Evolutionary conservation across 2,888 invertebrate genomes (phyloP).

Genomic region (Nasonovia ribisnigri): DNA sequence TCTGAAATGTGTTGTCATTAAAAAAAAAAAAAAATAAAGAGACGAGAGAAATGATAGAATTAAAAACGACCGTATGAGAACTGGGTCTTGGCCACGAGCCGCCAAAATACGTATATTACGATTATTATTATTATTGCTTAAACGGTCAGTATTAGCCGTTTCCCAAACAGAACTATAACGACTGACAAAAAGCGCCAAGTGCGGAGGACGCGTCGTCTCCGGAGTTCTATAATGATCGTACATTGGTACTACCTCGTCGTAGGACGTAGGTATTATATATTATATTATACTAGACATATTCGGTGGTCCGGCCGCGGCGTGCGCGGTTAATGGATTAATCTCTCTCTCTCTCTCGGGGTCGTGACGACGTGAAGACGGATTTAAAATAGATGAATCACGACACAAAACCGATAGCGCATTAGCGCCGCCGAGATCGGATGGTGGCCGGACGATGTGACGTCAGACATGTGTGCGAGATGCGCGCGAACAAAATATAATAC

Average conservation of each 20-base stretch:
- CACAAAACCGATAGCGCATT: slow-evolving; percentile 48
- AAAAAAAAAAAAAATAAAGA: slow-evolving; percentile 39
- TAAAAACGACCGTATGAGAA: slow-evolving; percentile 54
- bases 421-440: slow-evolving; percentile 10
- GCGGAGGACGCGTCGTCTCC: background rate
- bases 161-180: slow-evolving; percentile 39
- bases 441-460: background rate
- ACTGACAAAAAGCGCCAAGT: background rate
- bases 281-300: background rate
- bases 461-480: background rate
- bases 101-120: slow-evolving; percentile 45
- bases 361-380: slow-evolving; percentile 35
- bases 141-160: slow-evolving; percentile 45
- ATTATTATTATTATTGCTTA: slow-evolving; percentile 49
- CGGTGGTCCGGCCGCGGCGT: background rate
- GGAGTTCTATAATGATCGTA: background rate
- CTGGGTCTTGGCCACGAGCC: slow-evolving; percentile 60
- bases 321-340: slow-evolving; percentile 52
- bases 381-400: slow-evolving; percentile 46
- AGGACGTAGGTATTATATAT: slow-evolving; percentile 5
- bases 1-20: slow-evolving; percentile 52
- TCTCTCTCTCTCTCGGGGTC: slow-evolving; percentile 8
- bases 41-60: slow-evolving; percentile 53
- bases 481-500: background rate
- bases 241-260: background rate